Percentiles rank a stretch among this genome's conserved stretches.
Conservation (phyloP, 2,888 invertebrate species). For the Sinopyrophorus schimmeli region DNA sequence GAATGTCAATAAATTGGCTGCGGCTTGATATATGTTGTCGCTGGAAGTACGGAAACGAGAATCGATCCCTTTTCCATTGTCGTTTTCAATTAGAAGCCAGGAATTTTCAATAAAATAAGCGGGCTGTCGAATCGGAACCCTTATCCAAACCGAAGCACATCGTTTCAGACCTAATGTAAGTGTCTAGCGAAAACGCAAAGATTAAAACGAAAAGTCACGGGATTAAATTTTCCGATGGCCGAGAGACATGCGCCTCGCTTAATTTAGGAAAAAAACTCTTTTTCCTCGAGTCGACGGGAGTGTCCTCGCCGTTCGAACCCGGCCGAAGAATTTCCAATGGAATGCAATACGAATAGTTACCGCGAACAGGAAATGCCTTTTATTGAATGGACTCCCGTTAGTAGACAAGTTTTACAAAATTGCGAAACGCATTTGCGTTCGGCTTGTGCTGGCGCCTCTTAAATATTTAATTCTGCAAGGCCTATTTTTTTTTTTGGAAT, state of each 20-base stretch:
- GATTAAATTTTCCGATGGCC: conserved; percentile 7
- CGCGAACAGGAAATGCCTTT: conserved; percentile 25
- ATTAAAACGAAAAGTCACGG: conserved; percentile 13
- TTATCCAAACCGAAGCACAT: conserved; percentile 25
- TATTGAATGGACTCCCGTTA: conserved; percentile 19
- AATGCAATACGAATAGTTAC: conserved; percentile 12
- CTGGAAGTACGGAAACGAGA: conserved; percentile 32
- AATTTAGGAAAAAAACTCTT: conserved; percentile 20
- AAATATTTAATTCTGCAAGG: too few relatives aligned
- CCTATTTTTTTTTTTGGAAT: too few relatives aligned
- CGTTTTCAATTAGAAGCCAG: conserved; percentile 40
- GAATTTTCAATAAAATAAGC: conserved; percentile 42
- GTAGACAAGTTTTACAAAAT: too few relatives aligned
- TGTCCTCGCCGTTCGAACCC: conserved; percentile 10
- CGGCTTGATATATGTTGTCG: conserved; percentile 38
- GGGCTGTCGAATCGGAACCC: conserved; percentile 37
- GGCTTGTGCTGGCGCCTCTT: too few relatives aligned
- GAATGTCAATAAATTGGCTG: conserved; percentile 39
- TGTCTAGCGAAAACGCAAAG: conserved; percentile 23
- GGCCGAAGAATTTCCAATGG: conserved; percentile 15
- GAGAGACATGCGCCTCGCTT: conserved; percentile 12
- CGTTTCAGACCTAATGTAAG: conserved; percentile 19
- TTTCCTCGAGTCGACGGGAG: conserved; percentile 6
- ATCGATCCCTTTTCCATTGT: conserved; percentile 42
- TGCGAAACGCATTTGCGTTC: too few relatives aligned